Base-by-base conservation (phyloP, 2,113 vertebrate genomes). In the Chlorodrepanis virens region DNA sequence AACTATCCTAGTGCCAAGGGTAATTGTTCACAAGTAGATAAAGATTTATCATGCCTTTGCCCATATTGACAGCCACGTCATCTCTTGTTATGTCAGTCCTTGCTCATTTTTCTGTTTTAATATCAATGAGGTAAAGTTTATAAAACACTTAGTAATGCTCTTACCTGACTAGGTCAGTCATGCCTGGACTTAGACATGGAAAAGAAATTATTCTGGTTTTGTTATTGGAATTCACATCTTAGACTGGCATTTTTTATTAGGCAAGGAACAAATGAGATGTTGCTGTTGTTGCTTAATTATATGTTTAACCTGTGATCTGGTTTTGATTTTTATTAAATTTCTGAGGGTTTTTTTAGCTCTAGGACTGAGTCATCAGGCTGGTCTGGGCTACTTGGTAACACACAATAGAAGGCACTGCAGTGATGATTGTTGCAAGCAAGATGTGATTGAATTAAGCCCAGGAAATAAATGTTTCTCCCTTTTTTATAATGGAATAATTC, bases 251-350 rank as follows among this genome's bases (percentile, higher is more conserved):
- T 9, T 81, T 88, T 54, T 50, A 28, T 70, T 47, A 54, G 68
- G 25, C 22, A 25, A 37, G 37, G 56, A 56, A 53, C 20, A 89
- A 90, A 70, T 35, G 60, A 68, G 67, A 69, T 91, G 65, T 31
- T 87, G 70, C 65, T 67, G 44, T 63, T 72, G 14, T 39, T 82
- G 22, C 57, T 87, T 76, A 82, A 68, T 76, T 60, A 33, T n/a
- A 15, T 44, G 52, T 67, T 85, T 50, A 57, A 85, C 68, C 16
- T 65, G 11, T 65, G 53, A 14, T 88, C 88, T 93, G 79, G 11
- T 78, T 94, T 84, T 78, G 72, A 71, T 54, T 89, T 94, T 82
- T 75, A 81, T 90, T 90, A 29, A 65, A 82, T 89, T 81, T 88
- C 24, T 70, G 86, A 61, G 31, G 27, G 9, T 0, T 57, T 54